Conservation (phyloP, 1,140 invertebrate genomes). For the Anastatus disparis region DNA sequence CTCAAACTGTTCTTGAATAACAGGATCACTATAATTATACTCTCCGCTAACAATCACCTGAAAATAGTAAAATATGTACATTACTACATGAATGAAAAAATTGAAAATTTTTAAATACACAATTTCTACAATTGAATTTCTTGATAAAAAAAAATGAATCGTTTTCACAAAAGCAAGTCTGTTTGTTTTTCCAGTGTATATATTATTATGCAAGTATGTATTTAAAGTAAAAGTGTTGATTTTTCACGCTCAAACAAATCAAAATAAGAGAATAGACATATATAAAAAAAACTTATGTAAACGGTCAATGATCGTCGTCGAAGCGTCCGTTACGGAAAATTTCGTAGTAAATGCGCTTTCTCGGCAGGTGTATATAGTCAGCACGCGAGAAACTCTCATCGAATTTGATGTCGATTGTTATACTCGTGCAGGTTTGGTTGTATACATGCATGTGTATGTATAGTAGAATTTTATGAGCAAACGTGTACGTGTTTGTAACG, state of each 20-base stretch:
- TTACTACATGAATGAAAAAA: too few relatives aligned
- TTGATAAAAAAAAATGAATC: too few relatives aligned
- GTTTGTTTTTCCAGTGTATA: too few relatives aligned
- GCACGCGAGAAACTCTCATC: not conserved
- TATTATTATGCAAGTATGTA: too few relatives aligned
- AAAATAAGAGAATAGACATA: not conserved
- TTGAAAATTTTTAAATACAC: too few relatives aligned
- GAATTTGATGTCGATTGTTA: conserved; percentile 3
- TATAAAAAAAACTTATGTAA: conserved; percentile 11
- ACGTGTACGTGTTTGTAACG: too few relatives aligned
- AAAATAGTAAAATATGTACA: conserved; percentile 27
- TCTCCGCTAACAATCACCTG: conserved; percentile 88
- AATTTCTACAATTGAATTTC: too few relatives aligned
- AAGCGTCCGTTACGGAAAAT: not conserved
- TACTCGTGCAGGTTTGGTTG: not conserved
- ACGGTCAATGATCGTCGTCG: not conserved
- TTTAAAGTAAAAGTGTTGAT: conserved; percentile 6
- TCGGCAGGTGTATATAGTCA: not conserved
- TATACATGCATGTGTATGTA: too few relatives aligned
- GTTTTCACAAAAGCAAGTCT: too few relatives aligned
- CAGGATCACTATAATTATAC: conserved; percentile 86
- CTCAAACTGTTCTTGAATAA: conserved; percentile 82
- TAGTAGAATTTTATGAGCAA: too few relatives aligned
- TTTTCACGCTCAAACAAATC: not conserved
- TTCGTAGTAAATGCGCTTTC: not conserved